A percentile compares a stretch with the other conserved stretches of the same genome.
phyloP scores from a whole-genome alignment of 2,888 invertebrate species.

The Polylopha cassiicola region DNA sequence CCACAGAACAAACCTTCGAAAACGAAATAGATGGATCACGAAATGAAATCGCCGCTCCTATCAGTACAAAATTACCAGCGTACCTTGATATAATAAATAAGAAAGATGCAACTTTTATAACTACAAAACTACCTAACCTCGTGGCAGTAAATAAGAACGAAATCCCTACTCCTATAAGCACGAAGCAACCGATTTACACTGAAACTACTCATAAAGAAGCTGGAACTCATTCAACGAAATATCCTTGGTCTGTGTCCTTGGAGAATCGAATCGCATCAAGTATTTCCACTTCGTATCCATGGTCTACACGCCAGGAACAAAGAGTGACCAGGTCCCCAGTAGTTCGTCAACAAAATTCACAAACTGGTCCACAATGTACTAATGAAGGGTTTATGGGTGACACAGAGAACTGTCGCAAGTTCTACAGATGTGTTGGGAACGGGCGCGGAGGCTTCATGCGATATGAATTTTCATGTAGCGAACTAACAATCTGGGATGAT shows the following conservation, averaged over 20 bases:
- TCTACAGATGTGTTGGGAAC: slow-evolving; percentile 86
- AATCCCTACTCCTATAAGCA: slow-evolving; percentile 55
- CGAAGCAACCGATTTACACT: slow-evolving; percentile 32
- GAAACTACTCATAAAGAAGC: slow-evolving; percentile 18
- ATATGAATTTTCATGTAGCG: slow-evolving; percentile 85
- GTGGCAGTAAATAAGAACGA: slow-evolving; percentile 64
- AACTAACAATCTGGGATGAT: slow-evolving; percentile 88
- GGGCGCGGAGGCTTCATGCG: slow-evolving; percentile 79
- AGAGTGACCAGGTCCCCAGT: slow-evolving; percentile 9
- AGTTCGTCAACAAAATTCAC: slow-evolving; percentile 19
- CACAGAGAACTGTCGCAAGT: slow-evolving; percentile 83
- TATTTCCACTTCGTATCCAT: slow-evolving; percentile 23
- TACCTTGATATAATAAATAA: too few species aligned
- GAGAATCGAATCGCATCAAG: slow-evolving; percentile 15
- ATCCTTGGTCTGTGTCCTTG: slow-evolving; percentile 14
- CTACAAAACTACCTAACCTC: too few species aligned
- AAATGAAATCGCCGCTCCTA: too few species aligned
- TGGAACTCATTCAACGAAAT: slow-evolving; percentile 1
- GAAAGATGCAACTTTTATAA: too few species aligned
- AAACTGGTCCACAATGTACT: slow-evolving; percentile 61
- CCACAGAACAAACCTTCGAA: slow-evolving; percentile 26
- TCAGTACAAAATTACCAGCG: too few species aligned
- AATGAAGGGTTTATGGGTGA: slow-evolving; percentile 86
- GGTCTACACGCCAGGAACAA: slow-evolving; percentile 17
- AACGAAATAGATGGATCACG: too few species aligned